Evolutionary conservation across 2,888 invertebrate genomes (phyloP), one percentile per base, ranked within the genome.

Genomic region (Parnassius apollo): DNA sequence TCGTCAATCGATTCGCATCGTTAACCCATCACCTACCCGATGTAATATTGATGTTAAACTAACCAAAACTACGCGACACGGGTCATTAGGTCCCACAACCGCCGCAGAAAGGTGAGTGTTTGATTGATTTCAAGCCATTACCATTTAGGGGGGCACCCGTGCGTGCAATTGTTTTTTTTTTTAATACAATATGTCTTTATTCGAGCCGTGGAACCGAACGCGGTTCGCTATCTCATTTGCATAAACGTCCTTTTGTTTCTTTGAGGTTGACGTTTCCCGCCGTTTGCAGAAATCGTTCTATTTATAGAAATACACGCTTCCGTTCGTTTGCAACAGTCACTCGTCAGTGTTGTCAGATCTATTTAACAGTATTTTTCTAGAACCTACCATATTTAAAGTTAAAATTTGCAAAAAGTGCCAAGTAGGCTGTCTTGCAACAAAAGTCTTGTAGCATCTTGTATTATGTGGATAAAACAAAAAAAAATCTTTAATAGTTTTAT

Each of bases 11-110:
- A 56, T 63, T 59, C 71, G 70, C 68, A 67, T 71, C 74, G 74
- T 78, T 72, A 72, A 73, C 71, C 70, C 75, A 73, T 76, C 79
- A 76, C 79, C 73, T 76, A 68, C 64, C 49, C 56, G 57, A 56
- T 70, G 72, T 76, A 69, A 82, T 80, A 79, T 74, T 76, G 76
- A 76, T 77, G 83, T 83, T 80, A 77, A 81, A 83, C 83, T 79
- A 82, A 80, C 82, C 83, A 78, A 80, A 80, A 80, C 80, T 75
- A 67, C 69, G 74, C 69, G 77, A 73, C 75, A 76, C 70, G 84
- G 82, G 76, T 80, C 85, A 86, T 86, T 86, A 83, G 78, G 68
- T 69, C 55, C 65, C 66, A 65, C 68, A 66, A 65, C 69, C 70
- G 66, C 62, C 66, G 58, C 55, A 57, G 59, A 65, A 74, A 82